These are phyloP conservation scores for Gyps fulvus DNA, from an alignment of 2,113 vertebrate species.

Conservation along the genomic window DNA sequence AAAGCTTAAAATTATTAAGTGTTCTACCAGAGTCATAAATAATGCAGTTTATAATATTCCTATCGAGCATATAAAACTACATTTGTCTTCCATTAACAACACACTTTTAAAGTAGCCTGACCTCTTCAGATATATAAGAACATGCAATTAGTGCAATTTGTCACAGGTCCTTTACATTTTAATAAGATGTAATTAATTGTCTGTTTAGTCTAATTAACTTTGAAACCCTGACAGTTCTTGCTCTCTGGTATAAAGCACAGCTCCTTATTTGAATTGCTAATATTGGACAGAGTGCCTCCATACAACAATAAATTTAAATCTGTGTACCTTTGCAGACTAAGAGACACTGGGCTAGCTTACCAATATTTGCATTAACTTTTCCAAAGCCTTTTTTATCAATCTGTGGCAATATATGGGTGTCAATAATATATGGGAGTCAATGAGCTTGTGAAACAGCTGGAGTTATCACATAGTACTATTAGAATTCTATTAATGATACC, in stretches of 20 bases:
- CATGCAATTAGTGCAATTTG: conserved; percentile 77
- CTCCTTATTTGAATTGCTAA: conserved; percentile 74
- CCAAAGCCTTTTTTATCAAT: background rate
- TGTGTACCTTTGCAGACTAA: background rate
- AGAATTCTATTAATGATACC: background rate
- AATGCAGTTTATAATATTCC: conserved; percentile 77
- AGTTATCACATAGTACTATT: background rate
- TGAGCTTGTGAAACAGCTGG: background rate
- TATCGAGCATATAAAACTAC: conserved; percentile 71
- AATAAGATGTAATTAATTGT: conserved; percentile 80
- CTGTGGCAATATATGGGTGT: background rate
- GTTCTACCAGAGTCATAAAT: conserved; percentile 73
- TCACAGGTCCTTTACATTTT: conserved; percentile 77
- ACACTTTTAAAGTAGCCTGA: conserved; percentile 71
- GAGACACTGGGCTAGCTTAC: background rate
- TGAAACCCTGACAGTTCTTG: conserved; percentile 71
- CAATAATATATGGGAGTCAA: background rate
- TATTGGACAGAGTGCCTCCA: conserved; percentile 42
- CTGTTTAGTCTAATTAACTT: conserved; percentile 81
- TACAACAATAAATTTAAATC: conserved; percentile 19
- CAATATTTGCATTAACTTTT: background rate
- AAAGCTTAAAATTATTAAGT: conserved; percentile 74
- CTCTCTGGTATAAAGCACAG: conserved; percentile 60
- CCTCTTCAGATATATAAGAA: conserved; percentile 75
- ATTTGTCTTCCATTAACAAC: conserved; percentile 77